Percentiles rank a stretch among this genome's conserved stretches.
Evolutionary conservation across 2,888 invertebrate species (phyloP).

Genomic region (Seira musarum): DNA sequence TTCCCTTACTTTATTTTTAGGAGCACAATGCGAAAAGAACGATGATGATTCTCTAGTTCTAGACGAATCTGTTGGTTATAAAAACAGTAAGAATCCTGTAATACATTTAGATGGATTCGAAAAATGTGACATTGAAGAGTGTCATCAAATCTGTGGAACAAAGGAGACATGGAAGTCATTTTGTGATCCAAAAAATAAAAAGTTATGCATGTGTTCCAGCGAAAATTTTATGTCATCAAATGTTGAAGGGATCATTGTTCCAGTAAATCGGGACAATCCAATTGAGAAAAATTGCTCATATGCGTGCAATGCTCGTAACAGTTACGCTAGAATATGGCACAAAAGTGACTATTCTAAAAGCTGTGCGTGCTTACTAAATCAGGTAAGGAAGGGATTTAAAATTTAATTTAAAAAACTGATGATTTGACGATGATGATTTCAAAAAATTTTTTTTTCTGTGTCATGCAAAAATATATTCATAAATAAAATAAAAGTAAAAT

Average conservation of each 20-base stretch:
- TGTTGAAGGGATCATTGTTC: slow-evolving; percentile 42
- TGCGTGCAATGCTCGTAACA: slow-evolving; percentile 51
- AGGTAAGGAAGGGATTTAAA: no score
- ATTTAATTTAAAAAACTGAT: not conserved
- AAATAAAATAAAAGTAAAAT: no score
- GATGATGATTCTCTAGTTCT: no score
- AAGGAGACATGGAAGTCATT: slow-evolving; percentile 23
- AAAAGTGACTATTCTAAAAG: slow-evolving; percentile 27
- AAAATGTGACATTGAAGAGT: slow-evolving; percentile 29
- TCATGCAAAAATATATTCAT: no score
- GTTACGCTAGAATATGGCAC: slow-evolving; percentile 53
- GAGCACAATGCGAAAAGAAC: not conserved
- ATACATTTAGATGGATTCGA: slow-evolving; percentile 43
- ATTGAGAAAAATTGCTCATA: slow-evolving; percentile 49
- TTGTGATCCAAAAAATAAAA: slow-evolving; percentile 42
- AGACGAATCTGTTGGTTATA: not conserved
- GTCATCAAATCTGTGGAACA: slow-evolving; percentile 42
- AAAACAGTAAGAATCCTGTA: slow-evolving; percentile 18
- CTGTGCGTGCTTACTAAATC: slow-evolving; percentile 51
- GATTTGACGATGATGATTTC: no score
- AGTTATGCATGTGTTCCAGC: slow-evolving; percentile 55
- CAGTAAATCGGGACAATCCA: slow-evolving; percentile 41
- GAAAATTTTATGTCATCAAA: slow-evolving; percentile 55
- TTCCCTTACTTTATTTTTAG: not conserved
- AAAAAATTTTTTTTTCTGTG: no score